Conservation (phyloP, 92 coral and sea anemone genomes). For the Anthopleura xanthogrammica region DNA sequence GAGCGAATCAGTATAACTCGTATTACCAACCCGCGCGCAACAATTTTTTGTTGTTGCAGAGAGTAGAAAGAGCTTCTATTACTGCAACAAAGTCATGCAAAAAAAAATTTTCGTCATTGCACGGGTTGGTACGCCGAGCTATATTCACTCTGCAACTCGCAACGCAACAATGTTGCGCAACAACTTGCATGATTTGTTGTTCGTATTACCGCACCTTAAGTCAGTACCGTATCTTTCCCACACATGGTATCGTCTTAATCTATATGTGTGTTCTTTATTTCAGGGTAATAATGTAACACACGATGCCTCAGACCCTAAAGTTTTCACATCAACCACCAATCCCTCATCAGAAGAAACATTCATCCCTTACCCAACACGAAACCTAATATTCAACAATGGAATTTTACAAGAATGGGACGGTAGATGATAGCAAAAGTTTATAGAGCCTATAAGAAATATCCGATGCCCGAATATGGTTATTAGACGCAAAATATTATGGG, state of each 20-base stretch:
- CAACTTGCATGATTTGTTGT: too few relatives aligned
- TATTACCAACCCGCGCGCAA: too few relatives aligned
- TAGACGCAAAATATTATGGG: not conserved
- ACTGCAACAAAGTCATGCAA: too few relatives aligned
- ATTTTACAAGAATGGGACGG: slow-evolving; percentile 76
- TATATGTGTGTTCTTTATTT: not conserved
- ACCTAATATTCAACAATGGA: slow-evolving; percentile 75
- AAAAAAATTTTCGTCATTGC: too few relatives aligned
- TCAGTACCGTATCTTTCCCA: too few relatives aligned
- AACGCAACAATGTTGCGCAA: too few relatives aligned
- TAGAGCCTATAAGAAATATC: not conserved
- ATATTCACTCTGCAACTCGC: too few relatives aligned
- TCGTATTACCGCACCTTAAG: too few relatives aligned
- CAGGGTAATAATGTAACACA: slow-evolving; percentile 71
- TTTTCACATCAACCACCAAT: slow-evolving; percentile 39
- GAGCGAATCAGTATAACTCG: too few relatives aligned
- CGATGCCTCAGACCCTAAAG: slow-evolving; percentile 50
- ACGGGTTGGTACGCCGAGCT: too few relatives aligned
- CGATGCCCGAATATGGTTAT: not conserved
- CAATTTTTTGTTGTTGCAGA: too few relatives aligned
- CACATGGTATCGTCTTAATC: not conserved
- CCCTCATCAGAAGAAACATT: slow-evolving; percentile 52
- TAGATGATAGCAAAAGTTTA: slow-evolving; percentile 50
- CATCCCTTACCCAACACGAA: slow-evolving; percentile 88
- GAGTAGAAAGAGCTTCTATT: too few relatives aligned